Conservation (phyloP, 2,888 invertebrate species). For the Anthophora plumipes region DNA sequence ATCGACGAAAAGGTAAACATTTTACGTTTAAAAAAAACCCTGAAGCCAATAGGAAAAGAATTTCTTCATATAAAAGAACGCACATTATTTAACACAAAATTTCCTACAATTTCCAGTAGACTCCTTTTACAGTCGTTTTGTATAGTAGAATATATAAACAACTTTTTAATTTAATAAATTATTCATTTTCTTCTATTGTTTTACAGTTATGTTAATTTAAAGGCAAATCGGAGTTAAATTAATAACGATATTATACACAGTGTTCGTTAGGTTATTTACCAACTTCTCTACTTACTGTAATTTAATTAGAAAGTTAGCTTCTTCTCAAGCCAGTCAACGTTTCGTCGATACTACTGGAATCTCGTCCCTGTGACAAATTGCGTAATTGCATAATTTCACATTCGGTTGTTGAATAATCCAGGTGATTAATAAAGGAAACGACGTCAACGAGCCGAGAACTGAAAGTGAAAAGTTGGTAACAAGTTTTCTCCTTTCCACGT, state of each 20-base stretch:
- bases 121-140: too few relatives aligned
- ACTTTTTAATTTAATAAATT: not conserved
- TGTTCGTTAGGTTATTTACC: not conserved
- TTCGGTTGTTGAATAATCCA: conserved; percentile 44
- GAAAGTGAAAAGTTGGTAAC: conserved; percentile 59
- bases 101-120: too few relatives aligned
- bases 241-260: not conserved
- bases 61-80: not conserved
- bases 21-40: not conserved
- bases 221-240: not conserved
- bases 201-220: not conserved
- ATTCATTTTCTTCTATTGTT: not conserved
- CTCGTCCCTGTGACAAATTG: conserved; percentile 43
- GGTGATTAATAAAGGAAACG: conserved; percentile 63
- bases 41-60: too few relatives aligned
- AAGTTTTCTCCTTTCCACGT: conserved; percentile 27
- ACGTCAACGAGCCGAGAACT: conserved; percentile 43
- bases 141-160: too few relatives aligned
- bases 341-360: conserved; percentile 51
- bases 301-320: conserved; percentile 47
- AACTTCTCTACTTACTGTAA: conserved; percentile 18
- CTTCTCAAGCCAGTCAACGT: conserved; percentile 30
- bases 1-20: not conserved
- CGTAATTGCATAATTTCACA: conserved; percentile 49
- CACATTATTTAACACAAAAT: too few relatives aligned